These are phyloP conservation scores for Drosophila repleta DNA, from an alignment of 1,140 invertebrate genomes.

Conservation along the genomic window DNA sequence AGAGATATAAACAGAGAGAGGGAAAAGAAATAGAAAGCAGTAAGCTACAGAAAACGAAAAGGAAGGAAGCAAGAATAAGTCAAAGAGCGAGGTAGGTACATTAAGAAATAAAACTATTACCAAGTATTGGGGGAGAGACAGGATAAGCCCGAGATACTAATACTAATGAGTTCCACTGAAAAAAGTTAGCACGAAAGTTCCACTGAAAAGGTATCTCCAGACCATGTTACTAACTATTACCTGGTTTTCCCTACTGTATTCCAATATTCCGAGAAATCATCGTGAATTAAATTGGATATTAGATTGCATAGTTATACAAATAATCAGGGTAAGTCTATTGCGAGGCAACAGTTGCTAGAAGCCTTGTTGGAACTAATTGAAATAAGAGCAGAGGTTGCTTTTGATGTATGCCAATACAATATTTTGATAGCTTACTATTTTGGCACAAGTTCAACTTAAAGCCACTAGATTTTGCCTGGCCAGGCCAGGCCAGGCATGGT, in stretches of 20 bases:
- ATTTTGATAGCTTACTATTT: not conserved
- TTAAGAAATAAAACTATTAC: too few species aligned
- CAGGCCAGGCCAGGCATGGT: too few species aligned
- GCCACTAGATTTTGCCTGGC: not conserved
- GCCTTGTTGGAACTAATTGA: conserved; percentile 13
- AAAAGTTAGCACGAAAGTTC: too few species aligned
- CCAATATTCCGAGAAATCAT: not conserved
- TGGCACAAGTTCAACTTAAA: not conserved
- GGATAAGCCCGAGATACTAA: too few species aligned
- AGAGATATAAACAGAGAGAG: too few species aligned
- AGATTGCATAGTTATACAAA: too few species aligned
- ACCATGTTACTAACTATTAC: not conserved
- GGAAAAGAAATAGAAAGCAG: not conserved
- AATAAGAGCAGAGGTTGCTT: conserved; percentile 6
- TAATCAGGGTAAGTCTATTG: not conserved
- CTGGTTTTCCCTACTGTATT: not conserved
- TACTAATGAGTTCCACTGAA: too few species aligned
- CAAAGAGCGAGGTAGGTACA: too few species aligned
- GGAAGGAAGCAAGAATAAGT: too few species aligned
- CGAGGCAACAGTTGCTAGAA: conserved; percentile 10
- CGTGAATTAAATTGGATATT: not conserved
- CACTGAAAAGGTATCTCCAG: too few species aligned
- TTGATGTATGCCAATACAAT: not conserved
- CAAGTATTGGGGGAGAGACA: too few species aligned
- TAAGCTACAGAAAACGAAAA: too few species aligned